Base-by-base conservation (phyloP, 92 coral and sea anemone genomes). In the Isaurus tuberculatus region DNA sequence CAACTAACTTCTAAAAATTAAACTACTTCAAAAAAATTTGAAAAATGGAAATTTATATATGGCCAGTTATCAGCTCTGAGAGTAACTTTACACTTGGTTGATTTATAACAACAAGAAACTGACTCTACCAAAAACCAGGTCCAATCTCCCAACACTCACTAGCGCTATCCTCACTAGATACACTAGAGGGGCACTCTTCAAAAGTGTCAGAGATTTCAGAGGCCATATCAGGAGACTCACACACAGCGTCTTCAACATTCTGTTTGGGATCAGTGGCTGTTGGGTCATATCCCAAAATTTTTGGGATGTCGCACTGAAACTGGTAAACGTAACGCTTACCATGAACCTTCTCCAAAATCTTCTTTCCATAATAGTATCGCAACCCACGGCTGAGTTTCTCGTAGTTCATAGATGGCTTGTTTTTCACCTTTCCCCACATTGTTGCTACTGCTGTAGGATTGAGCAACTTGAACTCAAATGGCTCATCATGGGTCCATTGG, bases 301-400 rank as follows among this genome's bases (percentile, higher is more conserved):
- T 91, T 14, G 88, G 90, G 64, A 95, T 95, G 79, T 95, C 90
- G 36, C 98, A 95, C 75, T 91, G 90, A 73, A 95, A 95, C 80
- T 91, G 95, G 87, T 95, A 95, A 8, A 95, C 98, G 65, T 95
- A 95, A 40, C 98, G 78, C 80, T 95, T 95, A 22, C 98, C 98
- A 68, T 93, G 98, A 17, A 95, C 98, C 85, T 95, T 95, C 73
- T 94, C 97, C 30, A 95, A 88, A 64, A 95, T 92, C 44, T 73
- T 88, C 87, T 95, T 95, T 72, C 91, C 98, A 85, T 95, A 95
- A 84, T 95, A 95, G 86, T 95, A 95, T 27, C 98, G 89, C 25
- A 95, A 88, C 13, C 98, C 98, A 73, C 98, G 98, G 86, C 98
- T 95, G 2, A 95, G 87, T 68, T 95, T 95, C 80, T 95, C 98